Conservation (phyloP, 2,888 invertebrate species). For the Crossocerus cetratus region DNA sequence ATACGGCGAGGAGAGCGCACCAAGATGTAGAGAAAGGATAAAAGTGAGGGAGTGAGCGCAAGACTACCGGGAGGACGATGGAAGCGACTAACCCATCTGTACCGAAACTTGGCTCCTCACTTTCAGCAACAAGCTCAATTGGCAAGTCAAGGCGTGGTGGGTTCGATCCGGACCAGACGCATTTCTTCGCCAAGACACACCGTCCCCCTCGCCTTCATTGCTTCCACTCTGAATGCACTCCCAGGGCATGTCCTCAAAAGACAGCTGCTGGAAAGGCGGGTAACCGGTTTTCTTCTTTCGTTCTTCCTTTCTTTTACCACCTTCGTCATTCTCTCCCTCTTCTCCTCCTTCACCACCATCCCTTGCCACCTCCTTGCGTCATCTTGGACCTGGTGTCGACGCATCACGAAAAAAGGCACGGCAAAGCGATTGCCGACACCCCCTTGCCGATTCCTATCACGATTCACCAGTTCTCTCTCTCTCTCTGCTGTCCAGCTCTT, state of each 20-base stretch:
- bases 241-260: constrained; percentile 29
- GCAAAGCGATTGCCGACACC: constrained; percentile 44
- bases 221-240: constrained; percentile 17
- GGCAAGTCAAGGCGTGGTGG: constrained; percentile 22
- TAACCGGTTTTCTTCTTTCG: constrained; percentile 46
- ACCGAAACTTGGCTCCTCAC: constrained; percentile 39
- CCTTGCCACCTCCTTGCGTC: constrained; percentile 17
- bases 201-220: constrained; percentile 17
- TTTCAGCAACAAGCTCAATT: constrained; percentile 35
- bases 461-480: constrained; percentile 31
- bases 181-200: constrained; percentile 16
- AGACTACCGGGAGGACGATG: constrained; percentile 26
- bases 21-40: constrained; percentile 20
- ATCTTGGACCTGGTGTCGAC: constrained; percentile 41
- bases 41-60: too few species aligned
- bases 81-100: constrained; percentile 30
- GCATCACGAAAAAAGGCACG: constrained; percentile 34
- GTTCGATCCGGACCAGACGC: constrained; percentile 36
- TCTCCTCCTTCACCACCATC: neutral
- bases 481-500: neutral
- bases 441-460: constrained; percentile 39
- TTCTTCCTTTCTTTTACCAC: constrained; percentile 9
- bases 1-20: neutral
- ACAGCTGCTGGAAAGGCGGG: constrained; percentile 53
- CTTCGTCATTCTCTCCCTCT: neutral